These are phyloP conservation scores for Cebus imitator DNA, from an alignment of 2,113 vertebrate species.

Conservation along the genomic window DNA sequence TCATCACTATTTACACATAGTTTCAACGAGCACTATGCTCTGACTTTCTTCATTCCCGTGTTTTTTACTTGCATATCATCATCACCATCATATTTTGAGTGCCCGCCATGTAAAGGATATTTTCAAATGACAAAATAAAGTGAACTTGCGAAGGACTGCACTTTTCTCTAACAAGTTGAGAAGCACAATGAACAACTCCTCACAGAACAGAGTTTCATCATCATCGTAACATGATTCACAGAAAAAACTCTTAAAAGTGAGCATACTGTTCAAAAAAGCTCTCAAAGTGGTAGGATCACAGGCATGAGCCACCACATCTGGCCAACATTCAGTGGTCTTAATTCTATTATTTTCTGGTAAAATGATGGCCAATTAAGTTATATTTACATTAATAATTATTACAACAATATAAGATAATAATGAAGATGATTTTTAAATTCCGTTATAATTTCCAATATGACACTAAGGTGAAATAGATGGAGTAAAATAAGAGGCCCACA, in stretches of 20 bases:
- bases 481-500: background rate
- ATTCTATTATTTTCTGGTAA: constrained; percentile 27
- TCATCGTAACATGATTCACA: background rate
- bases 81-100: background rate
- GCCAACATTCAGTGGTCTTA: background rate
- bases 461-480: background rate
- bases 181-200: background rate
- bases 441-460: background rate
- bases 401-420: background rate
- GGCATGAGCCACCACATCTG: too few species aligned
- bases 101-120: background rate
- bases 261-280: background rate
- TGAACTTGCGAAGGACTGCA: background rate
- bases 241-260: background rate
- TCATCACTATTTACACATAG: background rate
- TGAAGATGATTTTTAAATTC: background rate
- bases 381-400: background rate
- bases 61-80: background rate
- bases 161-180: background rate
- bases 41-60: background rate
- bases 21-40: background rate
- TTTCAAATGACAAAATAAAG: constrained; percentile 29
- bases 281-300: too few species aligned
- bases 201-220: constrained; percentile 16
- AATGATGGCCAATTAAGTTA: constrained; percentile 10